A percentile compares a stretch with the other conserved stretches of the same genome.
These are phyloP conservation scores for Balaeniceps rex DNA, from an alignment of 2,113 vertebrate species.

Conservation along the genomic window DNA sequence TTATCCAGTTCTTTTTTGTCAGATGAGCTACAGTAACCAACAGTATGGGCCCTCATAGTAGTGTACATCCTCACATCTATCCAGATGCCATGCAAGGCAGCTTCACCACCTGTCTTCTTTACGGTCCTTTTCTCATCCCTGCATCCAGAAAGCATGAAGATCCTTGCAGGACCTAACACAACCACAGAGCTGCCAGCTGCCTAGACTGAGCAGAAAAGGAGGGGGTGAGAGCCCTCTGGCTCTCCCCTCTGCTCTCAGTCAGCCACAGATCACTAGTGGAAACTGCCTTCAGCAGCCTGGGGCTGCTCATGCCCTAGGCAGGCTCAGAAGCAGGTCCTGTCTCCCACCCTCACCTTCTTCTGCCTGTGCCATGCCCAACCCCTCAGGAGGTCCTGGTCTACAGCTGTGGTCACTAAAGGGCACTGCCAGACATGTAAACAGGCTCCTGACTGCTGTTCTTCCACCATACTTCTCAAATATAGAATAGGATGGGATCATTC, in stretches of 20 bases:
- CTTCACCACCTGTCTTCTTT: not conserved
- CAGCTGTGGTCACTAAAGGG: not conserved
- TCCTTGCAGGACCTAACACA: not conserved
- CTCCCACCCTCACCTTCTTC: not conserved
- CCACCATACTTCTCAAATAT: not conserved
- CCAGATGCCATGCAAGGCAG: not conserved
- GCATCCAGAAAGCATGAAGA: not conserved
- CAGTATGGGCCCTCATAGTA: not conserved
- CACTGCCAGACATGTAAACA: not conserved
- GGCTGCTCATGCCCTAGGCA: fast-evolving
- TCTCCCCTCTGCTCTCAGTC: not conserved
- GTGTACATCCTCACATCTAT: not conserved
- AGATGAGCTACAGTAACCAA: not conserved
- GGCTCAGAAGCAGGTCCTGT: not conserved
- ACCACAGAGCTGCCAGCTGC: not conserved
- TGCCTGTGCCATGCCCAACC: not conserved
- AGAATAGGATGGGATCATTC: not conserved
- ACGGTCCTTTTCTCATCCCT: not conserved
- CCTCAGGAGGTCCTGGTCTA: not conserved
- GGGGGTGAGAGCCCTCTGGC: not conserved
- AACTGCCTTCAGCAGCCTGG: not conserved
- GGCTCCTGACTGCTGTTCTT: not conserved
- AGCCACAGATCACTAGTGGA: not conserved
- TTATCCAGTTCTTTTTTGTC: not conserved
- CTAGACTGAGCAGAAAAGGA: not conserved